These are phyloP conservation scores for Patiria miniata DNA, from an alignment of 35 echinoderm and acorn worm genomes.

Conservation along the genomic window DNA sequence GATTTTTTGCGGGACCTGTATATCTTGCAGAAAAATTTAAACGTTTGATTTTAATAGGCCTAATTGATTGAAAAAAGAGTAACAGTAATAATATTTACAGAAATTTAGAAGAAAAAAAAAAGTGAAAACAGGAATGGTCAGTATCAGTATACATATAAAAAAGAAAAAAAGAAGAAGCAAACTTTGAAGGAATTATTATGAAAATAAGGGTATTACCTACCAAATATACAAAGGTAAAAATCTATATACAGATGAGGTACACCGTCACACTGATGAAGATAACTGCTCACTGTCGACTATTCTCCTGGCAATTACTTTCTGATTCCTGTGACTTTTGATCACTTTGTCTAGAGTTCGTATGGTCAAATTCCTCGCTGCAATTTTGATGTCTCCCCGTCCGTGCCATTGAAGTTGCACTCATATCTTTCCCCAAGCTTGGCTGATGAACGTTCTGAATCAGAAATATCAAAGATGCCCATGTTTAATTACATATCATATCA, in stretches of 20 bases:
- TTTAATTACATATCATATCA: background rate
- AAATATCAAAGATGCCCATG: background rate
- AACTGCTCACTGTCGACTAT: background rate
- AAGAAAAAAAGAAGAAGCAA: too few species aligned
- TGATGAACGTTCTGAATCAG: background rate
- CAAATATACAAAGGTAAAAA: background rate
- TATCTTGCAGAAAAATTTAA: too few species aligned
- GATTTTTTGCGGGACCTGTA: too few species aligned
- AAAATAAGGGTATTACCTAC: background rate
- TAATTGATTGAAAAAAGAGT: too few species aligned
- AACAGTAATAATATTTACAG: too few species aligned
- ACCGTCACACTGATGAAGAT: background rate
- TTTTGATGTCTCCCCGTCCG: background rate
- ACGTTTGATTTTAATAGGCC: too few species aligned
- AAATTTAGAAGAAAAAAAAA: too few species aligned
- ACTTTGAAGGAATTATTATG: too few species aligned
- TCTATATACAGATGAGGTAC: background rate
- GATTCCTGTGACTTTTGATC: background rate
- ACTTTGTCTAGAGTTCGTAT: background rate
- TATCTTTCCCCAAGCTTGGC: background rate
- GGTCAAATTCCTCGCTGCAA: background rate
- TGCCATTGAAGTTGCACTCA: conserved; percentile 11
- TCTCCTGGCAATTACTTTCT: background rate
- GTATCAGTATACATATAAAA: too few species aligned
- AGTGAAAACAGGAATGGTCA: too few species aligned